Conservation (phyloP, 2,113 vertebrate genomes). For the Periophthalmodon schlosseri region DNA sequence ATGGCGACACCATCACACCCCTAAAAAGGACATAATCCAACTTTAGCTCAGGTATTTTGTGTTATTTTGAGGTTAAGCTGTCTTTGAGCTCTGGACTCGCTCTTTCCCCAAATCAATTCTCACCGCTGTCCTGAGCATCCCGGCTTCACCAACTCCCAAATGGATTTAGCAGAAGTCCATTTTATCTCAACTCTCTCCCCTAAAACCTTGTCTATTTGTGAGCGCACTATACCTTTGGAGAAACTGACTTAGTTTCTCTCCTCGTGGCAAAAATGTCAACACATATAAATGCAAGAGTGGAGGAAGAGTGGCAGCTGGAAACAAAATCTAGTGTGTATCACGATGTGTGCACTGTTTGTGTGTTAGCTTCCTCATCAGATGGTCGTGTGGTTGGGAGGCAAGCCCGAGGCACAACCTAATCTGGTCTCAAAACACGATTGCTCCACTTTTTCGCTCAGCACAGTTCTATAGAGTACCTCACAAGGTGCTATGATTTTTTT, state of each 20-base stretch:
- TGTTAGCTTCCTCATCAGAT: slow-evolving; percentile 38
- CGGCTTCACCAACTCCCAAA: slow-evolving; percentile 12
- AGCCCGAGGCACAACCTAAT: slow-evolving; percentile 58
- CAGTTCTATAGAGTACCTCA: slow-evolving; percentile 39
- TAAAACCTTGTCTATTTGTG: neutral
- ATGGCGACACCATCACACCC: slow-evolving; percentile 7
- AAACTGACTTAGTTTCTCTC: slow-evolving; percentile 19
- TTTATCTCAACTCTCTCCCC: neutral
- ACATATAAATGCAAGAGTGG: slow-evolving; percentile 38
- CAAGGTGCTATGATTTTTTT: slow-evolving; percentile 38
- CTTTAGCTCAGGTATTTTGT: slow-evolving; percentile 40
- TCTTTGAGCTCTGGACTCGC: slow-evolving; percentile 32
- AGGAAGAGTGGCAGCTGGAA: slow-evolving; percentile 53
- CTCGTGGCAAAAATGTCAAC: slow-evolving; percentile 44
- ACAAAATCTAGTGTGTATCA: slow-evolving; percentile 35
- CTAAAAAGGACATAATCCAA: slow-evolving; percentile 45
- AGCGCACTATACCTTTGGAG: slow-evolving; percentile 25
- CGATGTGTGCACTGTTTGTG: neutral
- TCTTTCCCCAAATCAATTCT: slow-evolving; percentile 45
- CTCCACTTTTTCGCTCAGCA: slow-evolving; percentile 54
- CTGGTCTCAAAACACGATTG: slow-evolving; percentile 55
- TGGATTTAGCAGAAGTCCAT: slow-evolving; percentile 23
- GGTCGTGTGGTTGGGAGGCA: slow-evolving; percentile 43
- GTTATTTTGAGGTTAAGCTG: slow-evolving; percentile 54
- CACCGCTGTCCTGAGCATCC: neutral